Base-by-base conservation (phyloP, 2,113 vertebrate genomes). In the Trachemys scripta region DNA sequence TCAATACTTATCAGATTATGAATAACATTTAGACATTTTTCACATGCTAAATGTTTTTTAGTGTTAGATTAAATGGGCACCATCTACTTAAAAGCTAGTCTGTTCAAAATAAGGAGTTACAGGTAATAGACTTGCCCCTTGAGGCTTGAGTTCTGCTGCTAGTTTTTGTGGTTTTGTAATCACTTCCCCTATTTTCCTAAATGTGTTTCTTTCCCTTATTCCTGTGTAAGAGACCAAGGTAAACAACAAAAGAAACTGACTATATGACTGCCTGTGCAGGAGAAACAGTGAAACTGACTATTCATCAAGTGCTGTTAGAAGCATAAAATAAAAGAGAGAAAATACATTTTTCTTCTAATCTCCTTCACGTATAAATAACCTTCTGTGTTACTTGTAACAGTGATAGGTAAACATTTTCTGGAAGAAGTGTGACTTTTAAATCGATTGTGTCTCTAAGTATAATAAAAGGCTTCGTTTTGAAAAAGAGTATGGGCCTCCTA, bases 171-270 rank as follows among this genome's bases (percentile, higher is more conserved):
- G 17, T 78, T 88, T 96, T 87, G 4, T 49, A 72, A 31, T 59
- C 0, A 59, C 89, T 82, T 92, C 9, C 94, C 90, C 65, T 86
- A 89, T 1, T 35, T 82, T 54, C 89, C 88, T 53, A 22, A 75
- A 42, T 19, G 59, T 62, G 8, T 47, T 90, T 89, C 45, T 65
- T 6, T 82, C 57, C 87, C 59, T 85, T 92, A 92, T 90, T 92
- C 85, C 51, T 31, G 57, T 90, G 86, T 22, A 80, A 94, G 92
- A 88, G 1, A 1, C 87, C 91, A 75, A 59, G 83, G 38, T 42
- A 82, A 72, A 87, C 65, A 96, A 91, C 56, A 90, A 84, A 95
- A 87, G 75, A 90, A 96, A 88, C 24, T 25, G 29, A 87, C 29
- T 75, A 90, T 22, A 42, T 88, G 62, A 94, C 82, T 65, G 3